Base-by-base conservation (phyloP, 1,140 invertebrate genomes). In the Samia ricini region DNA sequence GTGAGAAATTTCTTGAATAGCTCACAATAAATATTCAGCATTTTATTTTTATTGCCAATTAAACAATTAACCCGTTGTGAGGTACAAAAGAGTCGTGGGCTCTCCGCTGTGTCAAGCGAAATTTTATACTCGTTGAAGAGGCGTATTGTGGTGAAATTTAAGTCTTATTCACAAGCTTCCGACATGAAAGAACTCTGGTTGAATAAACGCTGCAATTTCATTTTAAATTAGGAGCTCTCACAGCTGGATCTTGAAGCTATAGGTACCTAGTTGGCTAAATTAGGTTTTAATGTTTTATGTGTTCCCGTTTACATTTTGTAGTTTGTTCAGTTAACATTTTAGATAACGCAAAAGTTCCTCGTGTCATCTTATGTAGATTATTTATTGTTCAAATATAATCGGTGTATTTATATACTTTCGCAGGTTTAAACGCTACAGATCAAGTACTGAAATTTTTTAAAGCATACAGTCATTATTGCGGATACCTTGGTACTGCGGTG, bases 41-140 rank as follows among this genome's bases (percentile, higher is more conserved):
- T 82, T 83, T 89, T 85, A 81, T 85, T 89, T 87, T 89, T 89
- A 89, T 88, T 87, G 77, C 77, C 79, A 85, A 89, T 89, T 88
- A 89, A 88, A 87, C 87, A 88, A 88, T 89, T 89, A 89, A 85
- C 77, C 83, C 79, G 80, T 81, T 84, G 75, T 71, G 69, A 61
- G 63, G 69, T 69, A 88, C 80, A 89, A 88, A 83, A 76, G 75
- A 69, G 56, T 65, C 71, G 33, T 65, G 61, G 63, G 64, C 65
- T 76, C 78, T 77, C 81, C 75, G 80, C 70, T 69, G 66, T 62
- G 68, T 29, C 68, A 72, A 71, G 79, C 78, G 86, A 85, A 85
- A 86, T 88, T 87, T 89, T 88, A 88, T 82, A 84, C 84, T 74
- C 76, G 79, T 88, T 82, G 71, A 82, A 64, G n/a, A n/a, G 73